Base-by-base conservation (phyloP, 2,113 vertebrate species). In the Aegotheles bennettii region DNA sequence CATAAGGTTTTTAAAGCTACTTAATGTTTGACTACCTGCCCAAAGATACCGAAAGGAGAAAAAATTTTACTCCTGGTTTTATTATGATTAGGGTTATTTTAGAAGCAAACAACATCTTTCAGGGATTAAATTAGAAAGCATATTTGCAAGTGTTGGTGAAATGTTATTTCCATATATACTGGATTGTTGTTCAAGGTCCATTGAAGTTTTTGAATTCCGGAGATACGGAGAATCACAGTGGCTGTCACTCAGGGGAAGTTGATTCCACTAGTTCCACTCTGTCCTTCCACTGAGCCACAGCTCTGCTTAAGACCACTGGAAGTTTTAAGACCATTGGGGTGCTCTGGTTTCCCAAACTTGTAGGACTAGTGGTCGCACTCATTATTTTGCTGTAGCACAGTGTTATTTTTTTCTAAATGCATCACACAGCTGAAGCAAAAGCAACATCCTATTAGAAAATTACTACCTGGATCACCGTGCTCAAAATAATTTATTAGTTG, bases 401-500 rank as follows among this genome's bases (percentile, higher is more conserved):
- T 15, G 31, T 19, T 19, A 2, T 51, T 56, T 63, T 47, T 57
- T 84, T 93, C 67, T 17, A 13, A 67, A 29, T 63, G 43, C 16
- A 51, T 54, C 78, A 50, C 10, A 36, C 21, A 63, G 29, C 12
- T 42, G 23, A 68, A 91, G n/a, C 14, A 94, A 93, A 79, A 91
- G 53, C 43, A 80, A 33, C 29, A 36, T 29, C 16, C 13, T 84
- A 11, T 28, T 78, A 93, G 60, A 84, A 81, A 88, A 87, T 87
- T 65, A 85, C 31, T 90, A 48, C 60, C 85, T 92, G 24, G 10
- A 69, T 70, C 75, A 56, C 67, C 71, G 45, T 53, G 81, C 60
- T 94, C 74, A 86, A 95, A 97, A 85, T 51, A 45, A 36, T 87
- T 96, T 93, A 95, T 96, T 93, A 82, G 56, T 96, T 95, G 93